Evolutionary conservation across 2,113 vertebrate genomes (phyloP), one percentile per base, ranked within the genome.

Genomic region (Gasterosteus aculeatus): DNA sequence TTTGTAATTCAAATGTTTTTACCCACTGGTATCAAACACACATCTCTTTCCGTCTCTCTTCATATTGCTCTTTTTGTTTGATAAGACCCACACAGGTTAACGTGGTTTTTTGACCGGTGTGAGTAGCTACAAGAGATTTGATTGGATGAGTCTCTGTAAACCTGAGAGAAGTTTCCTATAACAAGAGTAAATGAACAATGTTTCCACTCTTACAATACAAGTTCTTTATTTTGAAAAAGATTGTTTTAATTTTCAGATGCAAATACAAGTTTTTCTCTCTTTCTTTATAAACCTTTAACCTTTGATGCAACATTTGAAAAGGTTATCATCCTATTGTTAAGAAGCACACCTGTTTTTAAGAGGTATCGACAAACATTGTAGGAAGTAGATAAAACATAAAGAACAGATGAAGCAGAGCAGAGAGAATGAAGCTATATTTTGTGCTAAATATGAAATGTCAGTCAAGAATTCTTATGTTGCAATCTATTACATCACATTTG

Each of bases 401-500:
- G 33, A 71, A 57, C 61, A 51, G 49, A 53, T 31, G 33, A 71
- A 41, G 54, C 46, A 65, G 66, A 65, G 54, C 22, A 19, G 42
- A 75, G 71, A 46, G 72, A 74, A 41, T 53, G 66, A 64, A 46
- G 33, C 69, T 67, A 29, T 35, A 54, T 47, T 80, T 26, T 69
- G 44, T 47, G n/a, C 39, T 16, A 53, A 69, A 89, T 54, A 64
- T 68, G 19, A 8, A 61, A 46, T 60, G 75, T 70, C 71, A 85
- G 51, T 85, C 72, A 44, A 2, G 33, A 5, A 80, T 73, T 77
- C 49, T 72, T 78, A 69, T 6, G 64, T 92, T 92, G 67, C 91
- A 41, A 31, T 54, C 14, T 31, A 42, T 92, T 90, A 80, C 92
- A 90, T 93, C 89, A 92, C 66, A 65, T 81, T 83, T 69, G 38